Evolutionary conservation across 2,113 vertebrate genomes (phyloP).

Genomic region (Cricetomys ansorgei): DNA sequence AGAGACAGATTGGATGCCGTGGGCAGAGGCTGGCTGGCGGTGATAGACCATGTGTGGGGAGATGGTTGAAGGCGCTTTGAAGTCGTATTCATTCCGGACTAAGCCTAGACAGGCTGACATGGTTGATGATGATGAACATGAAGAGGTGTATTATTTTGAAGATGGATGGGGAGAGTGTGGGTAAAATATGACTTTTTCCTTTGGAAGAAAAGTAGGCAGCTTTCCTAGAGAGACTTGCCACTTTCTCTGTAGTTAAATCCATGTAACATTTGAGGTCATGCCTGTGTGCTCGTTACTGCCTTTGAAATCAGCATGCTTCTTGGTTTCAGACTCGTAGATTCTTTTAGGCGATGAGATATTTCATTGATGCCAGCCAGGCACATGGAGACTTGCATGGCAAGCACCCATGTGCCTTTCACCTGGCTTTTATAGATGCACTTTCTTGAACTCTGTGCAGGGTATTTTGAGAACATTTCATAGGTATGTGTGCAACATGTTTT

Average conservation of each 20-base stretch:
- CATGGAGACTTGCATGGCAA: neutral
- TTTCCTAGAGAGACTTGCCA: conserved; percentile 31
- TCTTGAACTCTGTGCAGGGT: neutral
- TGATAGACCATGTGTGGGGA: conserved; percentile 33
- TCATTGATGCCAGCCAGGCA: neutral
- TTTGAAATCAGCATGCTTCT: neutral
- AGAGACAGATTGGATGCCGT: neutral
- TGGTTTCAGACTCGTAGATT: neutral
- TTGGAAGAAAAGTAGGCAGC: conserved; percentile 10
- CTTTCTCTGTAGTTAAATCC: neutral
- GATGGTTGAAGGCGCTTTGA: conserved; percentile 1
- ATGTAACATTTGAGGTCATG: neutral
- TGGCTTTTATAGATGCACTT: neutral
- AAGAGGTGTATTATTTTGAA: conserved; percentile 59
- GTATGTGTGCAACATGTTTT: neutral
- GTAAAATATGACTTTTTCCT: conserved; percentile 36
- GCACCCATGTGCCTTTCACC: neutral
- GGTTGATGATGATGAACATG: conserved; percentile 38
- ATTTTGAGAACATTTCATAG: conserved; percentile 26
- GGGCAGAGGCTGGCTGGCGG: neutral
- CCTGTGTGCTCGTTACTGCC: neutral
- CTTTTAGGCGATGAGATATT: neutral
- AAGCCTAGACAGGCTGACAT: neutral
- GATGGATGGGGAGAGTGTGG: neutral
- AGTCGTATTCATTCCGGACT: neutral